Conservation (phyloP, 2,113 vertebrate species). For the Genyomyrus donnyi region DNA sequence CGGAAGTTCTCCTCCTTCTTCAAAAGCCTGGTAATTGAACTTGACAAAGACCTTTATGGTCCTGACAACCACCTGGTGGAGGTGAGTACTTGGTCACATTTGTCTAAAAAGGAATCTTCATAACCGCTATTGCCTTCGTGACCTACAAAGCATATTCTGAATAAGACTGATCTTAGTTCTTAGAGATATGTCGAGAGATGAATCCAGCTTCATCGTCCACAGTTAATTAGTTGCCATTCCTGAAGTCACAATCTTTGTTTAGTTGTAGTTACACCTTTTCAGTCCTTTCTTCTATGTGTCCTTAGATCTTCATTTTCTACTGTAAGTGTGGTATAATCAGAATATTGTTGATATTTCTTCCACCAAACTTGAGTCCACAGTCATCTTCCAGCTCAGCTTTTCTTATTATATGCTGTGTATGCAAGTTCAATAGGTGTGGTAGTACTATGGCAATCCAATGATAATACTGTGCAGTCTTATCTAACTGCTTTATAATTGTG, state of each 20-base stretch:
- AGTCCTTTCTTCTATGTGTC: not conserved
- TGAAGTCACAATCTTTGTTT: not conserved
- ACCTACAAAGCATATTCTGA: not conserved
- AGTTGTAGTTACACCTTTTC: not conserved
- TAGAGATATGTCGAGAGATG: not conserved
- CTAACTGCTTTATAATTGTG: not conserved
- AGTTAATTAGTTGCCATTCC: not conserved
- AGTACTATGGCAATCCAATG: not conserved
- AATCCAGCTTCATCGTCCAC: not conserved
- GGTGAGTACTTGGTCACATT: constrained; percentile 48
- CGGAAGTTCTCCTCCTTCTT: constrained; percentile 84
- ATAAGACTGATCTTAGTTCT: not conserved
- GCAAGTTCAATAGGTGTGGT: not conserved
- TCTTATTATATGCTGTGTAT: not conserved
- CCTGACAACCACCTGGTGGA: constrained; percentile 84
- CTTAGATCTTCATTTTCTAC: not conserved
- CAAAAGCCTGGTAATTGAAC: constrained; percentile 81
- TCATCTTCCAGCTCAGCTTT: not conserved
- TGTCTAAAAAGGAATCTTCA: not conserved
- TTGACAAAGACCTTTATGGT: constrained; percentile 82
- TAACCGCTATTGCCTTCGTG: not conserved
- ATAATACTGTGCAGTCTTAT: not conserved
- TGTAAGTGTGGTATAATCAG: not conserved
- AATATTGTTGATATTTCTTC: not conserved
- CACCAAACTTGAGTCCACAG: not conserved